Base-by-base conservation (phyloP, 2,113 vertebrate genomes). In the Hypomesus transpacificus region DNA sequence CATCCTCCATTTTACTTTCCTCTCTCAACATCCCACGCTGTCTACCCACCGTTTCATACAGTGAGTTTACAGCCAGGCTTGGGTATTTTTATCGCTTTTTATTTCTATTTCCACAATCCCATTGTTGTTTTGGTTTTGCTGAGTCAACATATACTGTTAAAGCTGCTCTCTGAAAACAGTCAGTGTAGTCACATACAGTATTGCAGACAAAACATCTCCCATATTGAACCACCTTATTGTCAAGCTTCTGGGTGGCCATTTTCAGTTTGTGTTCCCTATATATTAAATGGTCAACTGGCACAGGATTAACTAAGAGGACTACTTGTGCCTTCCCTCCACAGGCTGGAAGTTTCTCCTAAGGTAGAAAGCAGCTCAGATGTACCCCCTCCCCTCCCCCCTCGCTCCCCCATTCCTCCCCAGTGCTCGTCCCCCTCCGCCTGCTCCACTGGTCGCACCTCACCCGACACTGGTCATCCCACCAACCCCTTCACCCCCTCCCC, bases 311-410 rank as follows among this genome's bases (percentile, higher is more conserved):
- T 92, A 91, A 94, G 94, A 94, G 92, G 94, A 94, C 89, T 90
- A 92, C 70, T 94, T 93, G 86, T 96, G 94, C 94, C 94, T 97
- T 94, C 93, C 95, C 93, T 95, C 93, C 94, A 94, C 95, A 98
- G 95, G 94, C 95, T 95, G 95, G 93, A 98, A 94, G 94, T 95
- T 93, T 95, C 95, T 95, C 92, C 95, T 95, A 93, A 94, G 92
- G 94, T 95, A 96, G 95, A 97, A 95, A 91, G 94, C 94, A 94
- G 90, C 94, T 93, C 94, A 91, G 94, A 93, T 68, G 91, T 89
- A 85, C 89, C 92, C 90, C 89, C 78, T 91, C 82, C 85, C 78
- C 79, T 82, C 82, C 85, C 91, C 92, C 87, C 90, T 85, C 39
- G 87, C 87, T 91, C 84, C 89, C 91, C 87, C 74, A 82, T 80